A percentile compares a stretch with the other conserved stretches of the same genome.
Conservation (phyloP, 2,797 vertebrate species). For the Epinephelus malabaricus region DNA sequence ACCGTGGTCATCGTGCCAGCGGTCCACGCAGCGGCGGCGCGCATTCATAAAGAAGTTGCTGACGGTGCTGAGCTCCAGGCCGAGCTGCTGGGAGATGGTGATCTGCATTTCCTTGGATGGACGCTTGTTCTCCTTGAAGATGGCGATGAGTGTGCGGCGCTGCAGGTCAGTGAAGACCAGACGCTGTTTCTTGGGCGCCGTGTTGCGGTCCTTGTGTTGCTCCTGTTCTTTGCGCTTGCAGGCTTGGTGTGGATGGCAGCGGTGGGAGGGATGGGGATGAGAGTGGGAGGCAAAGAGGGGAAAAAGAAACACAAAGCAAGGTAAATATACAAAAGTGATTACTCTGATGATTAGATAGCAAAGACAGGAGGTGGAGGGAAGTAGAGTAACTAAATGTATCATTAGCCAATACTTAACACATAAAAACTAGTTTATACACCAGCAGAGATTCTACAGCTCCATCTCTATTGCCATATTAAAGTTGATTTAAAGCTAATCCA, state of each 20-base stretch:
- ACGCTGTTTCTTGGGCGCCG: slow-evolving; percentile 97
- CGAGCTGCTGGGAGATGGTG: slow-evolving; percentile 98
- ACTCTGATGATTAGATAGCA: slow-evolving; percentile 39
- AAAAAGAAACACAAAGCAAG: slow-evolving; percentile 75
- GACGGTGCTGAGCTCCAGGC: slow-evolving; percentile 98
- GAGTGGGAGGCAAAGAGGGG: slow-evolving; percentile 79
- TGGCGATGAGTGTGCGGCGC: slow-evolving; percentile 97
- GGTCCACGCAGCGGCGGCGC: slow-evolving; percentile 95
- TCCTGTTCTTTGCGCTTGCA: slow-evolving; percentile 99
- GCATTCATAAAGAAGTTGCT: slow-evolving; percentile 99
- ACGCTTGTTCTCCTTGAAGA: slow-evolving; percentile 99
- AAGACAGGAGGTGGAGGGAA: slow-evolving; percentile 49
- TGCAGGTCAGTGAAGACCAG: slow-evolving; percentile 99
- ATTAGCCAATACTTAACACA: slow-evolving; percentile 70
- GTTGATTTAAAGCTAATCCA: slow-evolving; percentile 89
- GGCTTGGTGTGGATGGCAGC: slow-evolving; percentile 85
- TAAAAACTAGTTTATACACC: slow-evolving; percentile 70
- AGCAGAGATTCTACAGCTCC: slow-evolving; percentile 69
- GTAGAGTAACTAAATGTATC: slow-evolving; percentile 58
- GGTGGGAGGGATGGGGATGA: slow-evolving; percentile 77
- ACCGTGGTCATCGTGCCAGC: slow-evolving; percentile 95
- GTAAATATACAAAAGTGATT: slow-evolving; percentile 79
- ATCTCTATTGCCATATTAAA: slow-evolving; percentile 85
- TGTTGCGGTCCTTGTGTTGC: slow-evolving; percentile 96
- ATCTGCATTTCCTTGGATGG: slow-evolving; percentile 99